phyloP scores from a whole-genome alignment of 2,888 invertebrate species.

The Rhorus exstirpatorius region DNA sequence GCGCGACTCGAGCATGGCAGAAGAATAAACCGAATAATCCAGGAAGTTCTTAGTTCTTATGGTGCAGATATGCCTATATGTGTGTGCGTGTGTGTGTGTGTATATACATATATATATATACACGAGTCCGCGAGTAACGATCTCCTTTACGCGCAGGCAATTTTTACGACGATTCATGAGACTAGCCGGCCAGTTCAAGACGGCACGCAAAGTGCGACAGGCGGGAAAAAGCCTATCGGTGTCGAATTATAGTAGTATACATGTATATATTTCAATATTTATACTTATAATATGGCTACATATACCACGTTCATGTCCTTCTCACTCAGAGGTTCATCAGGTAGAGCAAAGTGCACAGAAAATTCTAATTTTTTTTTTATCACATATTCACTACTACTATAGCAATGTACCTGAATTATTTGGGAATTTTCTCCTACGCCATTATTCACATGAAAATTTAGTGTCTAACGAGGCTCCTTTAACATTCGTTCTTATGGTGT shows the following conservation, averaged over 20 bases:
- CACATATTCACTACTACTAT: no score
- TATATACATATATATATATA: conserved; percentile 10
- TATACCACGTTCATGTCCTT: not conserved
- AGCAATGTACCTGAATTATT: no score
- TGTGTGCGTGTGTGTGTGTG: conserved; percentile 14
- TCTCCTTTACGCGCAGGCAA: conserved; percentile 86
- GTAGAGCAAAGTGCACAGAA: no score
- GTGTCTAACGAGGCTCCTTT: no score
- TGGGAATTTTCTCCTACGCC: no score
- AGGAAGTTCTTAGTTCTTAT: conserved; percentile 80
- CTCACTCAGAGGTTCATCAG: no score
- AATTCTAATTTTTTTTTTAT: no score
- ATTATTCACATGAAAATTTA: no score
- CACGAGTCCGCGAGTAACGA: conserved; percentile 78
- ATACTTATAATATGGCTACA: not conserved
- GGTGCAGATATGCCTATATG: conserved; percentile 29
- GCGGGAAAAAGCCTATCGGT: conserved; percentile 70
- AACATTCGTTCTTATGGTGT: no score
- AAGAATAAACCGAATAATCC: conserved; percentile 76
- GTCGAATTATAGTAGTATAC: conserved; percentile 20
- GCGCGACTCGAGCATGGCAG: conserved; percentile 24
- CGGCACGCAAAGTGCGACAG: conserved; percentile 83
- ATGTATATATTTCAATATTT: conserved; percentile 5
- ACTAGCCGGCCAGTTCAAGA: conserved; percentile 82
- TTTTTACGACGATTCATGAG: conserved; percentile 84